Evolutionary conservation across 2,888 invertebrate species (phyloP), one percentile per base, ranked within the genome.

Genomic region (Epirrita christyi): DNA sequence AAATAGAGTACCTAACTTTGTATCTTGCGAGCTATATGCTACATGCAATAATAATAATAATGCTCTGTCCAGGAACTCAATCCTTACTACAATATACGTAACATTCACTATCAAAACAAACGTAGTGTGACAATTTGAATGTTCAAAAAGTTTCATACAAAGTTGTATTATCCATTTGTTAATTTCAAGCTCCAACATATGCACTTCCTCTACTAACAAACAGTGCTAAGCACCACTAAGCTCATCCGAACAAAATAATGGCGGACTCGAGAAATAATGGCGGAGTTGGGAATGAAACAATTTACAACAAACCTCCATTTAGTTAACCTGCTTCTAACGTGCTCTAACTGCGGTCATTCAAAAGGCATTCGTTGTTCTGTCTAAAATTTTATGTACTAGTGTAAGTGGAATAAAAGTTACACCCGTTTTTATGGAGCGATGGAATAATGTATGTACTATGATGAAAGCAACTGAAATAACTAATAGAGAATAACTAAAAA

Each of bases 181-280:
- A 34, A 55, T 48, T 50, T 51, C 51, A 59, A 48, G 59, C 43
- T 15, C 37, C 14, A 59, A 52, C 55, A 55, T 48, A 51, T 59
- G 55, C 55, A 59, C 59, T 55, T 51, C 51, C 55, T 55, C 59
- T 50, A 54, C 46, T 47, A 54, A 44, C 51, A 52, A 59, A 59
- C 55, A 55, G 55, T 44, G 55, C 51, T 55, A 59, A 59, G 59
- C 51, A 55, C 59, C 59, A 51, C 55, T 55, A 48, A 59, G 55
- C 59, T 55, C 59, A 62, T 53, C 60, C 41, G 34, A 55, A 59
- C 58, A 61, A 61, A 54, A 48, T 60, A 63, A 55, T 43, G 51
- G 51, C 38, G 48, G 50, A 51, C 53, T 49, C 46, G 55, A 52
- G 55, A 59, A 59, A 40, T 59, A 59, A 55, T 51, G 44, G 59